Evolutionary conservation across 2,888 invertebrate species (phyloP).

Genomic region (Callosobruchus maculatus): DNA sequence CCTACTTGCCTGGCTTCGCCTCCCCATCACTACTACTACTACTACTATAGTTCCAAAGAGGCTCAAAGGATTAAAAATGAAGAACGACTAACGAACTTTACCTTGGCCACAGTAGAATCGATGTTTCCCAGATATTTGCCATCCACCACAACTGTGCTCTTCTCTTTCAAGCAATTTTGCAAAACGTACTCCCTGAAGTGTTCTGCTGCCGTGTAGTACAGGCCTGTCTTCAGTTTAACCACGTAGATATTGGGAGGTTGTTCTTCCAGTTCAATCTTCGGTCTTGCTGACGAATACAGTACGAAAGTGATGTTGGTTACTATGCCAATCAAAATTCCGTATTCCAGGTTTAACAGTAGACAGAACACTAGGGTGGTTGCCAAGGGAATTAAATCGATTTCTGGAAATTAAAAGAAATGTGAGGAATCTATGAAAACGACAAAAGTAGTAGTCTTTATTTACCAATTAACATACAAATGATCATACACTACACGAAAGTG

Average conservation of each 20-base stretch:
- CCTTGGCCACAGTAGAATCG: constrained; percentile 61
- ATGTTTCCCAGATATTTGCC: constrained; percentile 57
- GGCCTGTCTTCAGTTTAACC: constrained; percentile 66
- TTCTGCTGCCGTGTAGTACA: constrained; percentile 80
- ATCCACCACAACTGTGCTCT: constrained; percentile 46
- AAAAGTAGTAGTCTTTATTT: too few relatives aligned
- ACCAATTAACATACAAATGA: too few relatives aligned
- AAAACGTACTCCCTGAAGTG: constrained; percentile 57
- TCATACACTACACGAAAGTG: too few relatives aligned
- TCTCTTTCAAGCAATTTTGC: constrained; percentile 31
- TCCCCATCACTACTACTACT: too few relatives aligned
- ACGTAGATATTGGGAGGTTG: constrained; percentile 51
- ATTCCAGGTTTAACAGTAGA: constrained; percentile 59
- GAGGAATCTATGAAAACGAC: too few relatives aligned
- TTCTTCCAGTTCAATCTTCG: constrained; percentile 40
- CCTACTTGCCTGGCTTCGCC: too few relatives aligned
- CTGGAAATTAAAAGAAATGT: constrained; percentile 50
- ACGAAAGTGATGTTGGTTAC: constrained; percentile 52
- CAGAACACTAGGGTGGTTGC: constrained; percentile 57
- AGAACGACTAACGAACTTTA: too few relatives aligned
- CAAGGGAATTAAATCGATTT: constrained; percentile 58
- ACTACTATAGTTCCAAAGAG: too few relatives aligned
- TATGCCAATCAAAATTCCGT: constrained; percentile 62
- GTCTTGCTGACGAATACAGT: constrained; percentile 55
- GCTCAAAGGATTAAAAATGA: too few relatives aligned